Evolutionary conservation across 2,888 invertebrate genomes (phyloP).

Genomic region (Lithosia quadra): DNA sequence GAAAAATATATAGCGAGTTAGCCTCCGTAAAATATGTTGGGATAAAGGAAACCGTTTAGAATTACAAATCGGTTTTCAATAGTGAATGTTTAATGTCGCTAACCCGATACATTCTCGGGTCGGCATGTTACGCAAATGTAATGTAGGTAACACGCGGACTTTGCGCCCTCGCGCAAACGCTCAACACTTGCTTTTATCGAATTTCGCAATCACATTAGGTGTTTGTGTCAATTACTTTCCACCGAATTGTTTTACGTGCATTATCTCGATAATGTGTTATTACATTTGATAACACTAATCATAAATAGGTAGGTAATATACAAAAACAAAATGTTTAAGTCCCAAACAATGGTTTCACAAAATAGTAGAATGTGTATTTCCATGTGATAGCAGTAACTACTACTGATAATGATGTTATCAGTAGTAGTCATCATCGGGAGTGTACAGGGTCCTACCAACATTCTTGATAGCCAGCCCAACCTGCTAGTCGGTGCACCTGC

Average conservation of each 20-base stretch:
- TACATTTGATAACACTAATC: neutral
- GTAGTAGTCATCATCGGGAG: too few species aligned
- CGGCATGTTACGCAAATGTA: conserved; percentile 23
- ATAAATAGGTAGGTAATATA: neutral
- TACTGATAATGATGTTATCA: too few species aligned
- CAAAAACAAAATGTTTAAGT: too few species aligned
- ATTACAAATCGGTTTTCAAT: conserved; percentile 24
- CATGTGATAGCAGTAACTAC: too few species aligned
- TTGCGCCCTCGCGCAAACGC: conserved; percentile 17
- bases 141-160: conserved; percentile 20
- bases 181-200: conserved; percentile 14
- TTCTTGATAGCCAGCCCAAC: too few species aligned
- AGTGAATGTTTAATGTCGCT: conserved; percentile 20
- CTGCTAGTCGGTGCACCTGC: too few species aligned
- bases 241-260: neutral
- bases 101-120: conserved; percentile 21
- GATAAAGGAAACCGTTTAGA: conserved; percentile 12
- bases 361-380: too few species aligned
- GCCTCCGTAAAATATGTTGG: neutral
- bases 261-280: neutral
- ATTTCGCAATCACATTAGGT: conserved; percentile 17
- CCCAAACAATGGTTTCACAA: too few species aligned
- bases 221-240: neutral
- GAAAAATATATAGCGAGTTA: neutral
- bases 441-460: too few species aligned